Evolutionary conservation across 2,113 vertebrate genomes (phyloP).

Genomic region (Sylvilagus bachmani): DNA sequence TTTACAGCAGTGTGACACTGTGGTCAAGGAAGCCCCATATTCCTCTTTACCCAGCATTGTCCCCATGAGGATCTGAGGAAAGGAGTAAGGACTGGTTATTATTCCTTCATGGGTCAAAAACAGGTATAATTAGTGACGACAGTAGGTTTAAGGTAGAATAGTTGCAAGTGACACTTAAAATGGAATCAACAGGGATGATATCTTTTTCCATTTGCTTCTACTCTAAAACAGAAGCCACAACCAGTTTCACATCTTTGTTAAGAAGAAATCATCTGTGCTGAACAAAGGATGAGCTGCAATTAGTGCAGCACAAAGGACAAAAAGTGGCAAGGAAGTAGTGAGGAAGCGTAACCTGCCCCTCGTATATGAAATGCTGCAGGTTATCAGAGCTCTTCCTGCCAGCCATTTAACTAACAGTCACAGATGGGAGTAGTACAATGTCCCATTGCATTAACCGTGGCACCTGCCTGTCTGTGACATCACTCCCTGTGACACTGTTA

Average conservation of each 20-base stretch:
- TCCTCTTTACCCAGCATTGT: neutral
- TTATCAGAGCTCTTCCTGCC: constrained; percentile 61
- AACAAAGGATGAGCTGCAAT: constrained; percentile 34
- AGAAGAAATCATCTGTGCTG: constrained; percentile 60
- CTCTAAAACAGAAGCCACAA: constrained; percentile 47
- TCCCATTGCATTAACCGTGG: constrained; percentile 76
- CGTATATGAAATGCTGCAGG: constrained; percentile 58
- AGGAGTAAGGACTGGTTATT: neutral
- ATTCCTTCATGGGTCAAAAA: neutral
- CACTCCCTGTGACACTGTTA: constrained; percentile 66
- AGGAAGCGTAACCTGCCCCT: constrained; percentile 55
- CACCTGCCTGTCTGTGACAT: constrained; percentile 78
- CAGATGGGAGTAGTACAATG: constrained; percentile 68
- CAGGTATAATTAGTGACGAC: neutral
- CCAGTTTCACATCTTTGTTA: constrained; percentile 61
- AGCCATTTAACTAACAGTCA: constrained; percentile 76
- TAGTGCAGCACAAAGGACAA: constrained; percentile 66
- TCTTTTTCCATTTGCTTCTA: neutral
- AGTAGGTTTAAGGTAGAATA: neutral
- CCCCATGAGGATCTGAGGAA: neutral
- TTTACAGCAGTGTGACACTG: neutral
- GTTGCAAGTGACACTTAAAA: constrained; percentile 70
- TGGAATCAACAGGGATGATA: neutral
- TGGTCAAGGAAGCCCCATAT: neutral
- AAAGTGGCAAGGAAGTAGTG: constrained; percentile 15